Evolutionary conservation across 2,888 invertebrate genomes (phyloP), one percentile per base, ranked within the genome.

Genomic region (Chelonus formosanus): DNA sequence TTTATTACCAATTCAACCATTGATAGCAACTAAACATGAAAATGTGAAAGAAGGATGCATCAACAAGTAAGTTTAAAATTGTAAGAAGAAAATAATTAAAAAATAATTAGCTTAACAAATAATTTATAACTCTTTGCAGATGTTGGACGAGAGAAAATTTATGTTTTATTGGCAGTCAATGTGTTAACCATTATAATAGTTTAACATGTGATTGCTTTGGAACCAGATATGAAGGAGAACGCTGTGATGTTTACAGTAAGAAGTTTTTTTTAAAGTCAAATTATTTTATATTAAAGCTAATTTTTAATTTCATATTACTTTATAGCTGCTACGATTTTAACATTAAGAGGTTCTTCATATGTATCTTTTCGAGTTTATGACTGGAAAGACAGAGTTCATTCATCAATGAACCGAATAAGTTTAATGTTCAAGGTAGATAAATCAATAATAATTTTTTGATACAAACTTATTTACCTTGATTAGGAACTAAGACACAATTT

Each of bases 181-280:
- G 97, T 83, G 92, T 97, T 69, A 97, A 97, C 85, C 94, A 95
- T 80, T 97, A 96, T 84, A 93, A 94, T 76, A 91, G 91, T 66
- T 89, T 94, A 68, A 91, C 93, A 20, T 97, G 97, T 81, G 96
- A 97, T 82, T 97, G 97, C 83, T 97, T 96, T 79, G 95, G 95
- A 32, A 95, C 95, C 2, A 88, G 90, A 76, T 95, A 95, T 84
- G 96, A 97, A 85, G 97, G 96, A 73, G 93, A 94, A 76, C 91
- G 92, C 73, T 97, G 97, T 85, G 94, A 96, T 85, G 92, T 94
- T 75, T 93, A 93, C 82, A 95, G 96, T 96, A 86, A 89, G 91
- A 45, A n/a, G n/a, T 48, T 48, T 48, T 4, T 52, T 88, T 59
- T 67, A 56, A 60, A 48, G 36, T 34, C 34, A n/a, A 43, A 20